Evolutionary conservation across 2,888 invertebrate genomes (phyloP).

Genomic region (Balanococcus diminutus): DNA sequence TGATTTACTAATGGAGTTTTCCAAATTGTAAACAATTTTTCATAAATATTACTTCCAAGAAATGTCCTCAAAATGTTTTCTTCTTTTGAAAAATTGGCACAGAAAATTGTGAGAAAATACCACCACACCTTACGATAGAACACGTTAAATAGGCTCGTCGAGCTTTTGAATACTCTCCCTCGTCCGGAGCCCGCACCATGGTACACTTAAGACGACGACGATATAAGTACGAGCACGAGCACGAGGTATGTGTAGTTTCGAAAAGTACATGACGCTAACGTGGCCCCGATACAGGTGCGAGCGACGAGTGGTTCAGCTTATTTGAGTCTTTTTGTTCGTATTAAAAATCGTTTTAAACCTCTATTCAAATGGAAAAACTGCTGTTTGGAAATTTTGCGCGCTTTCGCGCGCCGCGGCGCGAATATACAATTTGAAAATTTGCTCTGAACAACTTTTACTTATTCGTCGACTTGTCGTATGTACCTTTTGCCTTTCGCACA

Average conservation of each 20-base stretch:
- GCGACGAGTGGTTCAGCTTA: not conserved
- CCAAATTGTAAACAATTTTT: too few species aligned
- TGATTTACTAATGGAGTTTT: too few species aligned
- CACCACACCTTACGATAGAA: too few species aligned
- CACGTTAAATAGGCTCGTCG: not conserved
- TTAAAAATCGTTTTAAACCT: constrained; percentile 17
- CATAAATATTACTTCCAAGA: too few species aligned
- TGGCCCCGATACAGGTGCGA: not conserved
- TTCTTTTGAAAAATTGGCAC: too few species aligned
- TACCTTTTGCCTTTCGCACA: not conserved
- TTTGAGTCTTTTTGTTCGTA: constrained; percentile 12
- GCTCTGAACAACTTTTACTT: not conserved
- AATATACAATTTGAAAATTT: constrained; percentile 21
- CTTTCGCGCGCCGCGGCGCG: not conserved
- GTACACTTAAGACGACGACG: not conserved
- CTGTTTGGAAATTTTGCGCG: constrained; percentile 42
- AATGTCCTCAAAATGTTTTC: too few species aligned
- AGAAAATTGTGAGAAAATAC: too few species aligned
- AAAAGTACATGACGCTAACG: not conserved
- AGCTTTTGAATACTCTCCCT: not conserved
- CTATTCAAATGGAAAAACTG: constrained; percentile 38
- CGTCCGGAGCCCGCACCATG: not conserved
- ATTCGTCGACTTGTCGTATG: too few species aligned
- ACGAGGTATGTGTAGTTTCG: not conserved
- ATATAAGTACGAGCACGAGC: not conserved